Evolutionary conservation across 2,888 invertebrate genomes (phyloP).

Genomic region (Scelioninae gen. 2): DNA sequence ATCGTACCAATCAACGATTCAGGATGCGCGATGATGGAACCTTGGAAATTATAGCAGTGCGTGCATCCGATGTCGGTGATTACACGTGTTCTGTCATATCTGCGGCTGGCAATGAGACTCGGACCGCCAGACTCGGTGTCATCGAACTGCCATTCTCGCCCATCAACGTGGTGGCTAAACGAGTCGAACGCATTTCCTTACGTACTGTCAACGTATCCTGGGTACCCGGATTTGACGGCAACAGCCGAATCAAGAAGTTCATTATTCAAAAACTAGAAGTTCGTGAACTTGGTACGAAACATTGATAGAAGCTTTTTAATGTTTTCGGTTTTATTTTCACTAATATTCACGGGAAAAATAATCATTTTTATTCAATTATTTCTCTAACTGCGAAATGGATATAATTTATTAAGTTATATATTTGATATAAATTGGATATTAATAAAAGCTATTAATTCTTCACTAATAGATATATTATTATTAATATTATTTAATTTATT

Average conservation of each 20-base stretch:
- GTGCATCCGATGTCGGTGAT: conserved; percentile 94
- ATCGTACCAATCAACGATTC: conserved; percentile 82
- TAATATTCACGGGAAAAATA: too few species aligned
- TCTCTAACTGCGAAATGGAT: too few species aligned
- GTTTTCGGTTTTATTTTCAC: too few species aligned
- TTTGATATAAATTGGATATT: too few species aligned
- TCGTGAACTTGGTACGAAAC: conserved; percentile 85
- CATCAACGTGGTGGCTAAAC: conserved; percentile 86
- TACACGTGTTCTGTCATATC: conserved; percentile 95
- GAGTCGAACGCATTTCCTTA: conserved; percentile 81
- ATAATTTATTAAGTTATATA: too few species aligned
- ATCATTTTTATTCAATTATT: too few species aligned
- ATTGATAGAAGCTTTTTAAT: too few species aligned
- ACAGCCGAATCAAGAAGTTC: conserved; percentile 94
- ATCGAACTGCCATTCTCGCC: conserved; percentile 98
- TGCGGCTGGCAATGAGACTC: conserved; percentile 94
- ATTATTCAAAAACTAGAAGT: conserved; percentile 94
- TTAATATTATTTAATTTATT: too few species aligned
- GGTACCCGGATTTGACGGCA: conserved; percentile 98
- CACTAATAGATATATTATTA: too few species aligned
- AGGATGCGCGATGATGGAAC: conserved; percentile 88
- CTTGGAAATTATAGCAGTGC: conserved; percentile 89
- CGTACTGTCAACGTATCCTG: conserved; percentile 93
- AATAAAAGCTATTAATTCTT: too few species aligned
- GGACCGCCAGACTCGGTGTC: conserved; percentile 89